These are phyloP conservation scores for Pampusana beccarii DNA, from an alignment of 2,113 vertebrate species.

Conservation along the genomic window DNA sequence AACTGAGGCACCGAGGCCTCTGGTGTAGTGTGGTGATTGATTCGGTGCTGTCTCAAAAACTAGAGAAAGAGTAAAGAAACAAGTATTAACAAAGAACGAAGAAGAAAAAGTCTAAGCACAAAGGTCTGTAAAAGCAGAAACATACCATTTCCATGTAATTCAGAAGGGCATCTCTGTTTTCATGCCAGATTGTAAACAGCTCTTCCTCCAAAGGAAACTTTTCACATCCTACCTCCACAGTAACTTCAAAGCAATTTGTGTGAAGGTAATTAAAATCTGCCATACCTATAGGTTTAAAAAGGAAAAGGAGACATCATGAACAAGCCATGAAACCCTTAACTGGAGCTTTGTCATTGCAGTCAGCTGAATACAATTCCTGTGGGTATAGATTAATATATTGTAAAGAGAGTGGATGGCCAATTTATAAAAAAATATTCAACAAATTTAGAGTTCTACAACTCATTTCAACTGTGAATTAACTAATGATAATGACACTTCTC, in stretches of 20 bases:
- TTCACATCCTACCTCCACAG: slow-evolving; percentile 93
- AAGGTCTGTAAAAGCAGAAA: background rate
- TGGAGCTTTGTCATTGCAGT: background rate
- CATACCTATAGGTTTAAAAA: slow-evolving; percentile 80
- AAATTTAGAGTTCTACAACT: background rate
- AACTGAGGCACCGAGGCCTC: background rate
- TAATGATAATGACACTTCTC: background rate
- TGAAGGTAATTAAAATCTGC: slow-evolving; percentile 97
- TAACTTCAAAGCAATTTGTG: slow-evolving; percentile 95
- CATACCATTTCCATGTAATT: slow-evolving; percentile 89
- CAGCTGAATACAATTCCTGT: background rate
- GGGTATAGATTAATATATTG: background rate
- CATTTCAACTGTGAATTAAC: background rate
- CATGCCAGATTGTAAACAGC: slow-evolving; percentile 90
- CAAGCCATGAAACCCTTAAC: background rate
- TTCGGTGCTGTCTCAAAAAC: background rate
- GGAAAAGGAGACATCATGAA: background rate
- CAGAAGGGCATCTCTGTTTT: slow-evolving; percentile 91
- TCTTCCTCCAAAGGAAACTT: slow-evolving; percentile 92
- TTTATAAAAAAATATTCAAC: background rate
- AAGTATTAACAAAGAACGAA: background rate
- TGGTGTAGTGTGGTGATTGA: background rate
- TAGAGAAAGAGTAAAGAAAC: background rate
- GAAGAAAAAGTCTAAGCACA: background rate
- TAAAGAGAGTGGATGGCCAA: background rate